Evolutionary conservation across 92 coral and sea anemone genomes (phyloP).

Genomic region (Metridium senile): DNA sequence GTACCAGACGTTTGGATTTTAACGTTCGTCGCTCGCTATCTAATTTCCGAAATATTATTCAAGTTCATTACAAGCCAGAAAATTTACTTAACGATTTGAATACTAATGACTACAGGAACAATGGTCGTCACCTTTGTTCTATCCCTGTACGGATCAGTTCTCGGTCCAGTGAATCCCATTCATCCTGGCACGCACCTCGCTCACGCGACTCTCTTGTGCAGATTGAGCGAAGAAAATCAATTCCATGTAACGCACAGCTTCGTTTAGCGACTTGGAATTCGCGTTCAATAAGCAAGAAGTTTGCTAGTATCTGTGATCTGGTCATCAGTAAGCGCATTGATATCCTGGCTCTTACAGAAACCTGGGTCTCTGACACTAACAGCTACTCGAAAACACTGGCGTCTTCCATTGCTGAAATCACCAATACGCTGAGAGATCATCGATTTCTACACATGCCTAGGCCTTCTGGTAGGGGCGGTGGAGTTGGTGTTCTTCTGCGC

Average conservation of each 20-base stretch:
- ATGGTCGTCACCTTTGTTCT: conserved; percentile 9
- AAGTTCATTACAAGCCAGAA: neutral
- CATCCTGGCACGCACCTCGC: conserved; percentile 5
- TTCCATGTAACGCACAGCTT: conserved; percentile 30
- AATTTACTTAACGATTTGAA: neutral
- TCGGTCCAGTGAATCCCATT: conserved; percentile 17
- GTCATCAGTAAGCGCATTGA: conserved; percentile 32
- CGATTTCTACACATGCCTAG: conserved; percentile 45
- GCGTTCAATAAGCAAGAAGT: conserved; percentile 36
- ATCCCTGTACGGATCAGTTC: conserved; percentile 31
- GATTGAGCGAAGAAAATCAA: neutral
- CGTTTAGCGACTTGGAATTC: conserved; percentile 49
- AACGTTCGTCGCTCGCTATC: too few species aligned
- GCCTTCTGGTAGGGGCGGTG: conserved; percentile 39
- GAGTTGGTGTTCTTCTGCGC: conserved; percentile 32
- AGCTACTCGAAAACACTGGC: conserved; percentile 9
- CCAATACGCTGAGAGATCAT: conserved; percentile 47
- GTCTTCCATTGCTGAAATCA: conserved; percentile 47
- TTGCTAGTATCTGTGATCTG: conserved; percentile 46
- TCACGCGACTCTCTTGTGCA: conserved; percentile 6
- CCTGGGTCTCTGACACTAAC: conserved; percentile 28
- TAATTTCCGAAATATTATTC: too few species aligned
- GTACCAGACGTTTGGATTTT: too few species aligned
- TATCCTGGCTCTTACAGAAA: conserved; percentile 47
- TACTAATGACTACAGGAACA: conserved; percentile 22